Conservation (phyloP, 2,888 invertebrate genomes). For the Synergus japonicus region DNA sequence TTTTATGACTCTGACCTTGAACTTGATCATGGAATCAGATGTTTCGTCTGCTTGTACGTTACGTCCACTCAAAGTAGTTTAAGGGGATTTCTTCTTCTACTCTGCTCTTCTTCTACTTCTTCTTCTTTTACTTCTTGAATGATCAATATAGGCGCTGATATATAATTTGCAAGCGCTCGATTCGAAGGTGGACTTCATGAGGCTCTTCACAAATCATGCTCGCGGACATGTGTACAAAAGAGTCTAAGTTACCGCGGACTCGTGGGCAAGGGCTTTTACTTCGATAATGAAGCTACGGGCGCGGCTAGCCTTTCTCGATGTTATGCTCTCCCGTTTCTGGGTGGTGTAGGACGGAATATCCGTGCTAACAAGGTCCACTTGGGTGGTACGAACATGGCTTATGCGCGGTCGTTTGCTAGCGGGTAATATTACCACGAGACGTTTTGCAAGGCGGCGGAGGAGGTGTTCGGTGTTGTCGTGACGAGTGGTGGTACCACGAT, state of each 20-base stretch:
- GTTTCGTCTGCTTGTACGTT: background rate
- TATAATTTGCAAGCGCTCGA: background rate
- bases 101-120: too few species aligned
- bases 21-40: conserved; percentile 48
- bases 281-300: conserved; percentile 21
- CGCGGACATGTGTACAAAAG: conserved; percentile 2
- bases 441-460: conserved; percentile 61
- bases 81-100: too few species aligned
- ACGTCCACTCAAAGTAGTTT: too few species aligned
- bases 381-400: conserved; percentile 68
- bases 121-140: too few species aligned
- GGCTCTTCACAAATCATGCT: conserved; percentile 48
- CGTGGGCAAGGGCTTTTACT: background rate
- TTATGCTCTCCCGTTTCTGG: conserved; percentile 63
- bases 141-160: too few species aligned
- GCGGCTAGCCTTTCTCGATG: conserved; percentile 18
- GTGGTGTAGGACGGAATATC: conserved; percentile 66
- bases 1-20: conserved; percentile 70
- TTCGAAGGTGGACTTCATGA: background rate
- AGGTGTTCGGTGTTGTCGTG: conserved; percentile 55
- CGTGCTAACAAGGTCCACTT: conserved; percentile 74
- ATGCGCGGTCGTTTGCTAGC: conserved; percentile 63
- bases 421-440: conserved; percentile 68
- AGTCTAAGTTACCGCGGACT: background rate
- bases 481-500: conserved; percentile 53